A percentile compares a stretch with the other conserved stretches of the same genome.
Conservation (phyloP, 2,888 invertebrate species). For the Scaptomyza parva region DNA sequence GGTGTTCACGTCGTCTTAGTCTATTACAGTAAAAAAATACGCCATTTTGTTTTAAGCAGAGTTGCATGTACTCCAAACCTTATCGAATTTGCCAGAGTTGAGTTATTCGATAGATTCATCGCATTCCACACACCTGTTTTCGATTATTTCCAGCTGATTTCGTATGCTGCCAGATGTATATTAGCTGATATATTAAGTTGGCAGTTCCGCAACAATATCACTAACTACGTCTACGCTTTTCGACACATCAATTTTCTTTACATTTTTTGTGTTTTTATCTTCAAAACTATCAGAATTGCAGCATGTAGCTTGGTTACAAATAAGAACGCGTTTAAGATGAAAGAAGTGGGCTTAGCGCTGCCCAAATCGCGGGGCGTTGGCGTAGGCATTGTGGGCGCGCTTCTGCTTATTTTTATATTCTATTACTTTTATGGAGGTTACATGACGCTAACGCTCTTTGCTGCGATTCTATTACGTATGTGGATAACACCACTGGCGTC, state of each 20-base stretch:
- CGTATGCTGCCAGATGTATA: slow-evolving; percentile 6
- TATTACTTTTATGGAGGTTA: slow-evolving; percentile 94
- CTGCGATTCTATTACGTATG: slow-evolving; percentile 90
- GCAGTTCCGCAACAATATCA: slow-evolving; percentile 32
- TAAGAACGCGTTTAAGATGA: slow-evolving; percentile 63
- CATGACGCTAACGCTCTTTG: slow-evolving; percentile 89
- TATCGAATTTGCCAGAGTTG: slow-evolving; percentile 26
- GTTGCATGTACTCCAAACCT: slow-evolving; percentile 11
- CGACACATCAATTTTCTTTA: slow-evolving; percentile 19
- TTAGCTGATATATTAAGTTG: slow-evolving; percentile 20
- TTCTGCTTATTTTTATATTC: slow-evolving; percentile 90
- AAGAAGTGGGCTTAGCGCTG: slow-evolving; percentile 79
- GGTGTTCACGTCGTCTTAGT: slow-evolving; percentile 72
- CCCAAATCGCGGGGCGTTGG: slow-evolving; percentile 88
- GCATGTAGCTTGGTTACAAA: slow-evolving; percentile 42
- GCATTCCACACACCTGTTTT: slow-evolving; percentile 39
- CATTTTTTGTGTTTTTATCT: slow-evolving; percentile 14
- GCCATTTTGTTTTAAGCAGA: slow-evolving; percentile 80
- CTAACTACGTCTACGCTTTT: slow-evolving; percentile 35
- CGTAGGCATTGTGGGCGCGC: slow-evolving; percentile 90
- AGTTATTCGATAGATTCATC: slow-evolving; percentile 1
- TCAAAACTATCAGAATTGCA: slow-evolving; percentile 28
- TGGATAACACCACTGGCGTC: slow-evolving; percentile 1
- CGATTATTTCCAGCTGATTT: slow-evolving; percentile 38
- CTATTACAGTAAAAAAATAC: slow-evolving; percentile 73